Evolutionary conservation across 2,888 invertebrate genomes (phyloP).

Genomic region (Crematogaster levior): DNA sequence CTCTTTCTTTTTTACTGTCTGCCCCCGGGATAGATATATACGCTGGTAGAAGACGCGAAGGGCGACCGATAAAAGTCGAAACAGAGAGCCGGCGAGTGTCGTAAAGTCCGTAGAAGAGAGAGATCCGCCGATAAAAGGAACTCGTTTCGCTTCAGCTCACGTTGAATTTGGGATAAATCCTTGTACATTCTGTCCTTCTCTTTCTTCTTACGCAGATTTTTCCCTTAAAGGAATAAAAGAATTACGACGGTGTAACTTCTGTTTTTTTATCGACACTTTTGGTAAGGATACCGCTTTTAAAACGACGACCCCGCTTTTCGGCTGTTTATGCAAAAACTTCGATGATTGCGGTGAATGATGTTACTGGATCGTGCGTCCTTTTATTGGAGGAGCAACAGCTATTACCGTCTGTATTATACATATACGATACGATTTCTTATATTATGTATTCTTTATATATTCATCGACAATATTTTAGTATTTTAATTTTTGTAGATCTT

Average conservation of each 20-base stretch:
- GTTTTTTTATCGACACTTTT: slow-evolving; percentile 45
- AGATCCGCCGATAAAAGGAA: slow-evolving; percentile 66
- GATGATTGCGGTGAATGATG: slow-evolving; percentile 13
- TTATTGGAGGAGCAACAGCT: slow-evolving; percentile 10
- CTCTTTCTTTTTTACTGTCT: slow-evolving; percentile 53
- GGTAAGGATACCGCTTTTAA: slow-evolving; percentile 21
- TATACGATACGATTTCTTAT: neutral
- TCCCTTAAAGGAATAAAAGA: slow-evolving; percentile 35
- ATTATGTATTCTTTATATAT: neutral
- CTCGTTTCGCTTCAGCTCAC: slow-evolving; percentile 64
- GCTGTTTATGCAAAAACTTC: slow-evolving; percentile 44
- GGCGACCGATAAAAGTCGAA: slow-evolving; percentile 67
- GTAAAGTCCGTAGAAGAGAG: slow-evolving; percentile 59
- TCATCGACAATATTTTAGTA: neutral
- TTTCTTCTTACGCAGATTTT: slow-evolving; percentile 54
- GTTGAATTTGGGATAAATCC: slow-evolving; percentile 66
- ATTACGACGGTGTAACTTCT: slow-evolving; percentile 45
- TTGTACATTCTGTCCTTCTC: neutral
- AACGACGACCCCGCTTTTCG: neutral
- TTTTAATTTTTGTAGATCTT: neutral
- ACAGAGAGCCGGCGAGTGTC: slow-evolving; percentile 54
- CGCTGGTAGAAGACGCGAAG: slow-evolving; percentile 25
- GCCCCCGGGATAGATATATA: slow-evolving; percentile 58
- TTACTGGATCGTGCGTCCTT: neutral
- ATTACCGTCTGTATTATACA: neutral